Evolutionary conservation across 1,140 invertebrate species (phyloP).

Genomic region (Cephus cinctus): DNA sequence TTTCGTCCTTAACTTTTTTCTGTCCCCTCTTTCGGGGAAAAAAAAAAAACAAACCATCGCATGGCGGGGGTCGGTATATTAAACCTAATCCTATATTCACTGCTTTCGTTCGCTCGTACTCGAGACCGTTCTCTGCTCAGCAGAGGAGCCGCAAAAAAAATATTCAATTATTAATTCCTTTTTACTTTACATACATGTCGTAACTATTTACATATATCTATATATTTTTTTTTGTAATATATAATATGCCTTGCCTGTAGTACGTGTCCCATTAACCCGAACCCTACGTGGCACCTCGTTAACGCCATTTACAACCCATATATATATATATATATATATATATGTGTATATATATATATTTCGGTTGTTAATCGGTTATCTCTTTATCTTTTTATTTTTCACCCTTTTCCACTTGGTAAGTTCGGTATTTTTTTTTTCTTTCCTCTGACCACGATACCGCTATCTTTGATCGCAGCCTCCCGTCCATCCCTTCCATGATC

Average conservation of each 20-base stretch:
- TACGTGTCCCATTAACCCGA: too few species aligned
- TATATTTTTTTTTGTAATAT: not conserved
- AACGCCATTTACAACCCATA: too few species aligned
- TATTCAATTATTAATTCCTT: constrained; percentile 22
- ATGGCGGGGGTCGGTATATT: not conserved
- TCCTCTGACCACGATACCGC: not conserved
- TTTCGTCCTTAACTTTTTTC: not conserved
- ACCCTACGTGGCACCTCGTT: too few species aligned
- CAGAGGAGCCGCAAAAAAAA: constrained; percentile 21
- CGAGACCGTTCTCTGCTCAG: constrained; percentile 20
- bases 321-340: not conserved
- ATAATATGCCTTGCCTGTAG: too few species aligned
- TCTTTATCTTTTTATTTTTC: not conserved
- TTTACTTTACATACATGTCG: constrained; percentile 25
- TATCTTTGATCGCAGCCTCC: too few species aligned
- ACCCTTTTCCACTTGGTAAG: not conserved
- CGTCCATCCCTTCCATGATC: too few species aligned
- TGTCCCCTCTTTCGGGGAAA: not conserved
- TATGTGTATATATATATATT: not conserved
- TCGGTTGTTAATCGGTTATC: not conserved
- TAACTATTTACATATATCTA: constrained; percentile 20
- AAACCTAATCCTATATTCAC: constrained; percentile 32
- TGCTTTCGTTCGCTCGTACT: constrained; percentile 3
- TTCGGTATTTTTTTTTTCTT: not conserved
- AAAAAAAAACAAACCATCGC: not conserved